Percentiles rank a stretch among this genome's conserved stretches.
Evolutionary conservation across 1,140 invertebrate species (phyloP).

Genomic region (Drosophila kurseongensis): DNA sequence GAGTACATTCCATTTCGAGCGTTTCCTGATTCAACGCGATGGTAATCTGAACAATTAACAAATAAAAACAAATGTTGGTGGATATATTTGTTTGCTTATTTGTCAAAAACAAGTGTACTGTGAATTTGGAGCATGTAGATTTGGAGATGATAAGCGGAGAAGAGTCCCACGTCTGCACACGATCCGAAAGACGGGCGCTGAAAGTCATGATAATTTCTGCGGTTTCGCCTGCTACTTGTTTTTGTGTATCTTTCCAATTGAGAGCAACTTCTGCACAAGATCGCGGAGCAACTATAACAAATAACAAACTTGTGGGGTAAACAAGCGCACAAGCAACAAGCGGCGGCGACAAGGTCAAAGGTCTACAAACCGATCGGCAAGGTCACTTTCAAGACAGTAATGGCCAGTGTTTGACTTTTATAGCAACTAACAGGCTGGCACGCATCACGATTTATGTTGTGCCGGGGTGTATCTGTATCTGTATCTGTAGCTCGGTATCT

Average conservation of each 20-base stretch:
- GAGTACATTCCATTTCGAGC: constrained; percentile 27
- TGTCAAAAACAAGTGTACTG: constrained; percentile 11
- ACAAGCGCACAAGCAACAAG: constrained; percentile 50
- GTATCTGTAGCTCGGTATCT: constrained; percentile 14
- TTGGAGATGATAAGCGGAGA: constrained; percentile 28
- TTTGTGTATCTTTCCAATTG: constrained; percentile 78
- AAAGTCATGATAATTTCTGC: constrained; percentile 47
- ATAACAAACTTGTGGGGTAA: constrained; percentile 43
- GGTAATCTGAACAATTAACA: constrained; percentile 24
- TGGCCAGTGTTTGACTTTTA: constrained; percentile 78
- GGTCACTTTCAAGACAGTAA: constrained; percentile 74
- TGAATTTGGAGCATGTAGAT: constrained; percentile 41
- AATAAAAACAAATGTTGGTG: constrained; percentile 38
- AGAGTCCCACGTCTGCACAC: constrained; percentile 57
- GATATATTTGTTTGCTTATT: constrained; percentile 25
- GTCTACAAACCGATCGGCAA: constrained; percentile 76
- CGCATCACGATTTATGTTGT: constrained; percentile 68
- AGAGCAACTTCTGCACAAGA: constrained; percentile 68
- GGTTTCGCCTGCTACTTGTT: constrained; percentile 36
- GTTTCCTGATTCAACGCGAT: constrained; percentile 31
- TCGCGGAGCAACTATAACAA: constrained; percentile 37
- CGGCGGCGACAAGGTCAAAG: constrained; percentile 77
- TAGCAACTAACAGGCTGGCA: constrained; percentile 67
- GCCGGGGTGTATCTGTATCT: constrained; percentile 30
- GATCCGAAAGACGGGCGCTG: constrained; percentile 15